A percentile compares a stretch with the other conserved stretches of the same genome.
phyloP scores from a whole-genome alignment of 1,140 invertebrate genomes.

The Drosophila nigromelanica region DNA sequence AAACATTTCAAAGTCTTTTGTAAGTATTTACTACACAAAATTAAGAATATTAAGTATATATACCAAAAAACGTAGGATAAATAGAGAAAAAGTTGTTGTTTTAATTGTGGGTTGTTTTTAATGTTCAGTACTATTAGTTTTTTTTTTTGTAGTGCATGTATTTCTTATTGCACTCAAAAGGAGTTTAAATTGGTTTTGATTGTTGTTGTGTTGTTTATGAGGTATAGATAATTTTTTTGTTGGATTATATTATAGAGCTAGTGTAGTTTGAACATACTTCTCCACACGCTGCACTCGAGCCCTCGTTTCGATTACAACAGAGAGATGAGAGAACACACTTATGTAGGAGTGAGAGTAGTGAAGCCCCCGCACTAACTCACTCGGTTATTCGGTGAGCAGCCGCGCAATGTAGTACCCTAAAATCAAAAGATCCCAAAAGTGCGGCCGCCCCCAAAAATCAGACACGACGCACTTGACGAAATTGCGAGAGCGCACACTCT shows the following conservation, averaged over 20 bases:
- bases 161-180: slow-evolving; percentile 36
- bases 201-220: slow-evolving; percentile 42
- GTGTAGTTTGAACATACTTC: slow-evolving; percentile 82
- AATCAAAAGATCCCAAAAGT: slow-evolving; percentile 25
- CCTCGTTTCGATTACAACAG: slow-evolving; percentile 71
- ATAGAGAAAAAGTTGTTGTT: slow-evolving; percentile 24
- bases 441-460: slow-evolving; percentile 28
- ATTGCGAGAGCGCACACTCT: slow-evolving; percentile 37
- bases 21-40: slow-evolving; percentile 44
- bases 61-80: slow-evolving; percentile 22
- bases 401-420: slow-evolving; percentile 27
- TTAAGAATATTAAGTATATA: slow-evolving; percentile 29
- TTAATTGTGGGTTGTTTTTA: slow-evolving; percentile 13
- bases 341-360: slow-evolving; percentile 31
- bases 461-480: slow-evolving; percentile 55
- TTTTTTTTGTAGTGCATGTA: neutral
- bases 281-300: slow-evolving; percentile 82
- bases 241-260: slow-evolving; percentile 52
- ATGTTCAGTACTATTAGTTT: slow-evolving; percentile 35
- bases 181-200: slow-evolving; percentile 34
- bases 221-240: slow-evolving; percentile 30
- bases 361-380: slow-evolving; percentile 67
- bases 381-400: slow-evolving; percentile 50
- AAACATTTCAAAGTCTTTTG: slow-evolving; percentile 32
- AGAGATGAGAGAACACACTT: slow-evolving; percentile 48